These are phyloP conservation scores for Hemichromis elongatus DNA, from an alignment of 2,113 vertebrate genomes.

Conservation along the genomic window DNA sequence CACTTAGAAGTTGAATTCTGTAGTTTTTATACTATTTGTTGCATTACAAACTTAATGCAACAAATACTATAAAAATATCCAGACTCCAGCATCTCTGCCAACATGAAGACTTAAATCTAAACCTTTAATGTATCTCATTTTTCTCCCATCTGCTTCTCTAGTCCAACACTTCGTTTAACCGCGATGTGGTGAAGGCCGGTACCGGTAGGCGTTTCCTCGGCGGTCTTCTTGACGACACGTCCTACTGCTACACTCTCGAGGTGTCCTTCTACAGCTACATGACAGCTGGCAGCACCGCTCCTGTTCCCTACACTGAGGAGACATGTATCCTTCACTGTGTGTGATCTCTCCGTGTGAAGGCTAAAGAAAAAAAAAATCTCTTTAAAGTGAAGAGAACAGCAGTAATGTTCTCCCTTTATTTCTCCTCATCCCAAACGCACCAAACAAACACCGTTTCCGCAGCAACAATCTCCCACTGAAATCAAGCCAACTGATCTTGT, in stretches of 20 bases:
- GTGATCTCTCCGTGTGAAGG: background rate
- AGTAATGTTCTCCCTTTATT: background rate
- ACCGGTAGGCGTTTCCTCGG: conserved; percentile 92
- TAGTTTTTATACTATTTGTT: background rate
- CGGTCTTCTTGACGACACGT: conserved; percentile 89
- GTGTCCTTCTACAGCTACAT: conserved; percentile 98
- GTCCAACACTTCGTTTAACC: conserved; percentile 95
- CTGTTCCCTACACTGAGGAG: conserved; percentile 93
- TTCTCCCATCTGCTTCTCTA: conserved; percentile 47
- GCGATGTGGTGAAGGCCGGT: conserved; percentile 92
- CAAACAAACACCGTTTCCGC: background rate
- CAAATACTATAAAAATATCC: accelerated
- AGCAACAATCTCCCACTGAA: conserved; percentile 1
- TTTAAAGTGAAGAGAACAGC: background rate
- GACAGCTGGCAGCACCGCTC: conserved; percentile 70
- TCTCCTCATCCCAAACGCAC: background rate
- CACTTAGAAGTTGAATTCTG: background rate
- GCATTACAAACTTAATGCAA: background rate
- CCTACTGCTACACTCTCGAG: conserved; percentile 96
- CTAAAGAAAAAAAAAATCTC: background rate
- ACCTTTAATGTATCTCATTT: background rate
- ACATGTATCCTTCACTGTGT: conserved; percentile 86
- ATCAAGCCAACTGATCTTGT: conserved; percentile 37
- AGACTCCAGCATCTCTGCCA: background rate
- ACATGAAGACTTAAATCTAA: background rate